These are phyloP conservation scores for Falco biarmicus DNA, from an alignment of 2,797 vertebrate species.

Conservation along the genomic window DNA sequence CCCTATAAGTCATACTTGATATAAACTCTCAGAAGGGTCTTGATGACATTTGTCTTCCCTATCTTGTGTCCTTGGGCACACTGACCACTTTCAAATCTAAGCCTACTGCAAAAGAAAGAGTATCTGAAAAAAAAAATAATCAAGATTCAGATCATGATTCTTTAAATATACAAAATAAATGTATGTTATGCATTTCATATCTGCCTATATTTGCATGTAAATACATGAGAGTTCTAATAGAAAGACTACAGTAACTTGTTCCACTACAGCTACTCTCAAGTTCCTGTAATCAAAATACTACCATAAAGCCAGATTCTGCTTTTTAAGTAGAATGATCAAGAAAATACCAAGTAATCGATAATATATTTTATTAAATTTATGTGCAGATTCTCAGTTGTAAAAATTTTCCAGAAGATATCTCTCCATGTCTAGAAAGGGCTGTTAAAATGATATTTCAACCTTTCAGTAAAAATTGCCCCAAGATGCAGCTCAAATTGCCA, in stretches of 20 bases:
- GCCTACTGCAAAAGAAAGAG: neutral
- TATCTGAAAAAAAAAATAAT: too few species aligned
- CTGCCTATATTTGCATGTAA: neutral
- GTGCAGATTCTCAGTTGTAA: neutral
- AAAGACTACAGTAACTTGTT: neutral
- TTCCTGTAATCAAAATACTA: neutral
- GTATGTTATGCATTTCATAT: neutral
- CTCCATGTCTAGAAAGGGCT: neutral
- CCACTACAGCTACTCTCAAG: neutral
- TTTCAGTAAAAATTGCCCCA: neutral
- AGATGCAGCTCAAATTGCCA: neutral
- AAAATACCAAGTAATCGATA: neutral
- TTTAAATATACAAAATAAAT: neutral
- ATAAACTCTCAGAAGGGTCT: neutral
- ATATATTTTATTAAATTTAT: neutral
- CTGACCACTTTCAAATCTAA: neutral
- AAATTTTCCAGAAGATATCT: neutral
- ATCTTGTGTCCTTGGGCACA: neutral
- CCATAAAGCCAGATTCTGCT: neutral
- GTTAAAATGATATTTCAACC: neutral
- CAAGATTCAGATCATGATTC: neutral
- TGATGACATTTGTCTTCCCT: neutral
- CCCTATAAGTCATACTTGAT: neutral
- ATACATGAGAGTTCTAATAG: neutral
- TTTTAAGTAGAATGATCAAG: neutral